phyloP scores from a whole-genome alignment of 2,888 invertebrate species.

The Sarcophaga variegata region DNA sequence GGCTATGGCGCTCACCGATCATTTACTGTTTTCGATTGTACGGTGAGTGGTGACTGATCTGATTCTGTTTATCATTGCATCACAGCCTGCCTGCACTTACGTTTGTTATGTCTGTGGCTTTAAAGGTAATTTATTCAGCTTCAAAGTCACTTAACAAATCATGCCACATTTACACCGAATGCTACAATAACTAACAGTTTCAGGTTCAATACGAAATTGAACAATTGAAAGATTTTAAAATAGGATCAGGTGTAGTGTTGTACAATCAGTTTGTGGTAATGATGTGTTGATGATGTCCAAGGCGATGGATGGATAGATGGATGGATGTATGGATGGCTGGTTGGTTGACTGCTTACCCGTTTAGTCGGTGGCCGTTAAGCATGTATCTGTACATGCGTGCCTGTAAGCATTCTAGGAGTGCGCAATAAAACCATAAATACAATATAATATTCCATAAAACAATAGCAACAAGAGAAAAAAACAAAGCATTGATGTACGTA shows the following conservation, averaged over 20 bases:
- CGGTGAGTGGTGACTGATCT: slow-evolving; percentile 73
- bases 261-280: slow-evolving; percentile 66
- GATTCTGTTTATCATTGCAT: slow-evolving; percentile 75
- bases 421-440: slow-evolving; percentile 57
- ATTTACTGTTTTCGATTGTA: slow-evolving; percentile 14
- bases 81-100: background rate
- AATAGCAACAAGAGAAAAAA: slow-evolving; percentile 32
- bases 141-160: slow-evolving; percentile 53
- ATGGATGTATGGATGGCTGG: background rate
- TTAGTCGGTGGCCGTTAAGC: slow-evolving; percentile 38
- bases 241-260: background rate
- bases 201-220: background rate
- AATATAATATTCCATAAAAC: slow-evolving; percentile 42
- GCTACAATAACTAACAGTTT: slow-evolving; percentile 3
- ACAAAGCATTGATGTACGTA: slow-evolving; percentile 3
- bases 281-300: slow-evolving; percentile 72
- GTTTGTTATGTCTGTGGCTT: background rate
- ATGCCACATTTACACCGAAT: slow-evolving; percentile 28
- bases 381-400: slow-evolving; percentile 24
- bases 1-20: slow-evolving; percentile 57
- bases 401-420: slow-evolving; percentile 51
- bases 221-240: background rate
- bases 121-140: slow-evolving; percentile 11
- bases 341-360: background rate
- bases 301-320: slow-evolving; percentile 56